These are phyloP conservation scores for Sipunculus nudus DNA, from an alignment of 2,888 invertebrate genomes.

Conservation along the genomic window DNA sequence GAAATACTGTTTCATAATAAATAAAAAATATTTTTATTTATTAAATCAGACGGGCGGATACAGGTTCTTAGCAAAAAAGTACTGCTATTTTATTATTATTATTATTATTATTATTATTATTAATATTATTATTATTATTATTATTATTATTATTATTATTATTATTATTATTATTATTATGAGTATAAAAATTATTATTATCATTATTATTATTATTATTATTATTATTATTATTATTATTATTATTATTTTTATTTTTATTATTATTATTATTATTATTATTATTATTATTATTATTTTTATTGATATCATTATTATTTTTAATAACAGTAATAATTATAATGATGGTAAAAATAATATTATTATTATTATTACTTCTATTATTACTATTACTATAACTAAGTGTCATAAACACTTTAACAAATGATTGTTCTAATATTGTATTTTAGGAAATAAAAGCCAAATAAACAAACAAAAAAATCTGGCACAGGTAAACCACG, in stretches of 20 bases:
- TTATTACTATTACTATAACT: conserved; percentile 8
- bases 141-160: conserved; percentile 11
- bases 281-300: conserved; percentile 6
- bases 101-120: conserved; percentile 1
- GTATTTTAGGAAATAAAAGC: no score
- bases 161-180: conserved; percentile 7
- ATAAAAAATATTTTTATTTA: no score
- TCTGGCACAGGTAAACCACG: no score
- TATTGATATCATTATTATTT: conserved; percentile 10
- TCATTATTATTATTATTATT: conserved; percentile 1
- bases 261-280: conserved; percentile 10
- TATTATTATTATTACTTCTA: conserved; percentile 13
- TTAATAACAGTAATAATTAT: conserved; percentile 11
- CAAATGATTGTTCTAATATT: no score
- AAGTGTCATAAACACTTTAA: no score
- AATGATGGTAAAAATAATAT: conserved; percentile 9
- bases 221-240: background rate
- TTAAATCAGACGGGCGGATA: no score
- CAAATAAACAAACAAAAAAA: no score
- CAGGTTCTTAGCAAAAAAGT: no score
- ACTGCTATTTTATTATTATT: no score
- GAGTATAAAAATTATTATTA: conserved; percentile 5
- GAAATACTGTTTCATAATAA: no score
- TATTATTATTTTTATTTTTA: conserved; percentile 4
- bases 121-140: conserved; percentile 10